These are phyloP conservation scores for Clarias pachynema DNA, from an alignment of 2,797 vertebrate genomes.

Conservation along the genomic window DNA sequence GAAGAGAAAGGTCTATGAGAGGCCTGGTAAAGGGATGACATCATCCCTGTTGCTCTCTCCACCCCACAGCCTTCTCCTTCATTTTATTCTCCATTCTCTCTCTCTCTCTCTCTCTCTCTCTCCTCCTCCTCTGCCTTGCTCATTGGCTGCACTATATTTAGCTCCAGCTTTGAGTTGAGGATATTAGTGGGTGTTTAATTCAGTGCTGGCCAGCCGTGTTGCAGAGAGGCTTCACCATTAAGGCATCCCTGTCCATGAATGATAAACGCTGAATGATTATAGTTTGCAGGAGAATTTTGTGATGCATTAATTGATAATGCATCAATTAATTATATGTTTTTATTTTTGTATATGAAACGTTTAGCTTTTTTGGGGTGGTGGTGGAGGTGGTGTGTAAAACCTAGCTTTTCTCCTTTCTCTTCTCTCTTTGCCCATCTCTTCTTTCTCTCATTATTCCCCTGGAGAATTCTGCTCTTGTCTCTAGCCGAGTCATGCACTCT, in stretches of 20 bases:
- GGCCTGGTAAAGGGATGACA: conserved; percentile 43
- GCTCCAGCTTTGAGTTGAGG: conserved; percentile 50
- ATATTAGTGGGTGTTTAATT: conserved; percentile 53
- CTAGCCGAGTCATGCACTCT: conserved; percentile 45
- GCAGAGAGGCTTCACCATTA: conserved; percentile 33
- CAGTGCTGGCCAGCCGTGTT: conserved; percentile 39
- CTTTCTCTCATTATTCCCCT: conserved; percentile 31
- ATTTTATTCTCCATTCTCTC: conserved; percentile 41
- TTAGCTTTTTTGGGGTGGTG: conserved; percentile 5
- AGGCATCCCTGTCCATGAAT: conserved; percentile 31
- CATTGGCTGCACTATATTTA: conserved; percentile 53
- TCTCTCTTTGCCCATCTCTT: conserved; percentile 29
- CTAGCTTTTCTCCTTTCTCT: background rate
- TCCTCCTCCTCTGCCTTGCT: conserved; percentile 42
- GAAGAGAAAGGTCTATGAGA: conserved; percentile 35
- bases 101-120: conserved; percentile 47
- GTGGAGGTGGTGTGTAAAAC: background rate
- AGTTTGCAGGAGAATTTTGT: conserved; percentile 8
- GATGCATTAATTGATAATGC: too few species aligned
- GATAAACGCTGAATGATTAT: background rate
- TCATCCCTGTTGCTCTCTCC: conserved; percentile 58
- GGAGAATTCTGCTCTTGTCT: conserved; percentile 39
- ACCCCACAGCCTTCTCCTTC: conserved; percentile 47
- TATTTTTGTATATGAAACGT: conserved; percentile 21
- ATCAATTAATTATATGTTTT: background rate